Percentiles rank a stretch among this genome's conserved stretches.
These are phyloP conservation scores for Megamerina dolium DNA, from an alignment of 2,888 invertebrate genomes.

Conservation along the genomic window DNA sequence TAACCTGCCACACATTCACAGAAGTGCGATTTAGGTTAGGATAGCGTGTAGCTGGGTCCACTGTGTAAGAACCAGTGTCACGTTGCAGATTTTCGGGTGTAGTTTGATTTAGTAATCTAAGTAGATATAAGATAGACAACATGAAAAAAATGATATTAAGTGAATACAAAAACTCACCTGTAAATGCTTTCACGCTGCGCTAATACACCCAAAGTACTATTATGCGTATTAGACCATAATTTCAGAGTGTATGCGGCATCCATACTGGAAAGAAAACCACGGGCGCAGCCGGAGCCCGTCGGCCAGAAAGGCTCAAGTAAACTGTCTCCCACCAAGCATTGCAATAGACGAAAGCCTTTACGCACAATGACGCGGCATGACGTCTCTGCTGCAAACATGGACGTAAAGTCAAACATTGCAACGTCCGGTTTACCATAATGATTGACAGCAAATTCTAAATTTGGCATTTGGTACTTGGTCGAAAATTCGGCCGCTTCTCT, in stretches of 20 bases:
- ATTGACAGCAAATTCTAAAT: slow-evolving; percentile 92
- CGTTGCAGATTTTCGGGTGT: slow-evolving; percentile 93
- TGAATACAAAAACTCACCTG: slow-evolving; percentile 52
- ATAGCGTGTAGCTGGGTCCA: slow-evolving; percentile 82
- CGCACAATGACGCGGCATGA: slow-evolving; percentile 74
- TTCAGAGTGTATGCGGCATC: slow-evolving; percentile 95
- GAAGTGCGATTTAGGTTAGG: slow-evolving; percentile 72
- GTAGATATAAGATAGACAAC: not conserved
- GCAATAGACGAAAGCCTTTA: slow-evolving; percentile 72
- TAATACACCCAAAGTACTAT: slow-evolving; percentile 65
- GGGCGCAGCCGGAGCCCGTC: slow-evolving; percentile 95
- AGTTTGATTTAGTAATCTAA: slow-evolving; percentile 71
- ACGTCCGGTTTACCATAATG: slow-evolving; percentile 97
- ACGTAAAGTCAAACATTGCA: slow-evolving; percentile 98
- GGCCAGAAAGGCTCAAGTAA: slow-evolving; percentile 98
- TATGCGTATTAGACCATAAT: slow-evolving; percentile 68
- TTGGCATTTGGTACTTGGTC: slow-evolving; percentile 78
- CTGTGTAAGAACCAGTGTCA: slow-evolving; percentile 78
- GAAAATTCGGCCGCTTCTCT: slow-evolving; percentile 92
- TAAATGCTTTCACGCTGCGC: slow-evolving; percentile 95
- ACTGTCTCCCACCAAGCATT: slow-evolving; percentile 93
- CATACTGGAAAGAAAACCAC: slow-evolving; percentile 91
- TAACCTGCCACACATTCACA: slow-evolving; percentile 71
- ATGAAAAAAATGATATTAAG: no score
- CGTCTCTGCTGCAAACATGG: slow-evolving; percentile 96